These are phyloP conservation scores for Labeo catla DNA, from an alignment of 2,113 vertebrate species.

Conservation along the genomic window DNA sequence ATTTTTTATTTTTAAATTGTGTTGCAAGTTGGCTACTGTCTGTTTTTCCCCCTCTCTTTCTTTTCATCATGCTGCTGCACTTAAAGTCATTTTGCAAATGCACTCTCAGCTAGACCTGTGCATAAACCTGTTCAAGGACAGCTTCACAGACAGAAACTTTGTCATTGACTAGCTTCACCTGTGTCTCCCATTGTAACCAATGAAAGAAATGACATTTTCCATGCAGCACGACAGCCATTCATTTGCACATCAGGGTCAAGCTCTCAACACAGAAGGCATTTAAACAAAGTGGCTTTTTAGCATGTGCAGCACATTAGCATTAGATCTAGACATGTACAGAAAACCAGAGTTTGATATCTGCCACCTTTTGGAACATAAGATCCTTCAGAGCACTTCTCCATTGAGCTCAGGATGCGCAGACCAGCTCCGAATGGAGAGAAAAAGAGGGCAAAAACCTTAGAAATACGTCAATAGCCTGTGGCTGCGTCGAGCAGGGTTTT, in stretches of 20 bases:
- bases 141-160: not conserved
- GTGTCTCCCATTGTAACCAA: not conserved
- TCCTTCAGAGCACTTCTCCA: not conserved
- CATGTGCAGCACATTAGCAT: not conserved
- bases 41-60: not conserved
- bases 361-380: not conserved
- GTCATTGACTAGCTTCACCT: not conserved
- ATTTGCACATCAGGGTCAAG: not conserved
- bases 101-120: not conserved
- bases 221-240: not conserved
- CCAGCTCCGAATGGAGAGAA: not conserved
- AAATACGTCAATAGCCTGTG: not conserved
- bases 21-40: not conserved
- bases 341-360: not conserved
- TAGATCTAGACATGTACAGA: not conserved
- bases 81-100: not conserved
- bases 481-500: not conserved
- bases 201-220: not conserved
- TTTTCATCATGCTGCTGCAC: not conserved
- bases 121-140: slow-evolving; percentile 24
- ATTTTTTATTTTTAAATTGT: not conserved
- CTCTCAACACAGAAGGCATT: not conserved
- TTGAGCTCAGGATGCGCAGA: not conserved
- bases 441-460: not conserved
- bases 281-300: not conserved